Evolutionary conservation across 2,888 invertebrate genomes (phyloP).

Genomic region (Desoria tigrina): DNA sequence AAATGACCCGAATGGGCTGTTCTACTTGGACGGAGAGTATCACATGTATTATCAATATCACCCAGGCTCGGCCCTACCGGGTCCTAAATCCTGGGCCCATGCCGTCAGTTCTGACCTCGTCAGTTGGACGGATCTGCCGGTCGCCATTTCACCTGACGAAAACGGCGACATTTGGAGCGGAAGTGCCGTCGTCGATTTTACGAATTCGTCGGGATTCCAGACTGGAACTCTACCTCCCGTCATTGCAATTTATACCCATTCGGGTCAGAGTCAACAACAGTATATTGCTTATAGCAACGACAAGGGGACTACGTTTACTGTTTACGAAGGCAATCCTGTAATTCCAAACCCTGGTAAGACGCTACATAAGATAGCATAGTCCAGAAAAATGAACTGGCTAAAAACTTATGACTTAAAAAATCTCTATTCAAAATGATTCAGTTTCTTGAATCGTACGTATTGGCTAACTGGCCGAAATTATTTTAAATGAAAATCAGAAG

Average conservation of each 20-base stretch:
- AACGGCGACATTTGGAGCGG: slow-evolving; percentile 46
- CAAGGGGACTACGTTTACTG: slow-evolving; percentile 33
- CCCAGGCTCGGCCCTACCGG: slow-evolving; percentile 13
- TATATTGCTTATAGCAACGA: slow-evolving; percentile 45
- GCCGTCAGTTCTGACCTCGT: slow-evolving; percentile 59
- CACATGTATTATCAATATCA: slow-evolving; percentile 57
- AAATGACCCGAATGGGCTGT: slow-evolving; percentile 64
- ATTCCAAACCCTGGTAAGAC: slow-evolving; percentile 28
- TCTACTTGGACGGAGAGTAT: slow-evolving; percentile 57
- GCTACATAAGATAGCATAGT: no score
- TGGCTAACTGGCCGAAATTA: no score
- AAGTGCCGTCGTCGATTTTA: slow-evolving; percentile 43
- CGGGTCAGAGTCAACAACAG: slow-evolving; percentile 33
- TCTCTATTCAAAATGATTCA: no score
- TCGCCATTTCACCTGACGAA: slow-evolving; percentile 62
- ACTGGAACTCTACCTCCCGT: slow-evolving; percentile 23
- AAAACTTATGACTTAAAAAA: background rate
- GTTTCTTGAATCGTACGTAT: no score
- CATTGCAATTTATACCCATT: slow-evolving; percentile 48
- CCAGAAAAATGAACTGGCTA: background rate
- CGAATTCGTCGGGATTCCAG: slow-evolving; percentile 45
- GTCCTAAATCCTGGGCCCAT: slow-evolving; percentile 54
- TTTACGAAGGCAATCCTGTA: slow-evolving; percentile 46
- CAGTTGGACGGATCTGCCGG: slow-evolving; percentile 60
- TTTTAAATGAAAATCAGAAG: no score